Evolutionary conservation across 2,888 invertebrate genomes (phyloP), one percentile per base, ranked within the genome.

Genomic region (Eupithecia exiguata): DNA sequence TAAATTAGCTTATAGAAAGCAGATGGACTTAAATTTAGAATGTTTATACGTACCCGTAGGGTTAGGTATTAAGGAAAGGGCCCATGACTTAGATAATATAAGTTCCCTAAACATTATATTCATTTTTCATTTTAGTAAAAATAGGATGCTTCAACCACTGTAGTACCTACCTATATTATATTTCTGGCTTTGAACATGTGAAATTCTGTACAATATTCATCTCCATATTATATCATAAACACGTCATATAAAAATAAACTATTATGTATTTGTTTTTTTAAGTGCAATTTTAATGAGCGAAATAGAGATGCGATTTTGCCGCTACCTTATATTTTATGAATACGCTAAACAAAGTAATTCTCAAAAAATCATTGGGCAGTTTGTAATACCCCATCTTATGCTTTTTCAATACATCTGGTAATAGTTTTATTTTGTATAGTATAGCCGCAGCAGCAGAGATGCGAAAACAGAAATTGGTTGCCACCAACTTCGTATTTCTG

Each of bases 11-110:
- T 87, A 86, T 92, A 92, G 92, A 85, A 84, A 80, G 88, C 89
- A 89, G 87, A 85, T 85, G 83, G 84, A 88, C 82, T 84, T 87
- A 81, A 69, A 76, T 83, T 82, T 89, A 90, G 89, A 89, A 88
- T 86, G 90, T 92, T 92, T 92, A 88, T 92, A 92, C 88, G 85
- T 91, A 89, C 85, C 86, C 80, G 80, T 88, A 89, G 88, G 84
- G 81, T 85, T 90, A 90, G 86, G 78, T 78, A 79, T 86, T 91
- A 92, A 91, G 91, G 84, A 89, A 90, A 88, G 93, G 92, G 93
- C 93, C 93, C 94, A 94, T 94, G 94, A 94, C 94, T 92, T 94
- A 92, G 76, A 74, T 73, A 89, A 43, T 83, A 87, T 92, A 93
- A 92, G 92, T 93, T 92, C 88, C 89, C 89, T 90, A 84, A 81